phyloP scores from a whole-genome alignment of 2,888 invertebrate genomes.

The Chesias legatella region DNA sequence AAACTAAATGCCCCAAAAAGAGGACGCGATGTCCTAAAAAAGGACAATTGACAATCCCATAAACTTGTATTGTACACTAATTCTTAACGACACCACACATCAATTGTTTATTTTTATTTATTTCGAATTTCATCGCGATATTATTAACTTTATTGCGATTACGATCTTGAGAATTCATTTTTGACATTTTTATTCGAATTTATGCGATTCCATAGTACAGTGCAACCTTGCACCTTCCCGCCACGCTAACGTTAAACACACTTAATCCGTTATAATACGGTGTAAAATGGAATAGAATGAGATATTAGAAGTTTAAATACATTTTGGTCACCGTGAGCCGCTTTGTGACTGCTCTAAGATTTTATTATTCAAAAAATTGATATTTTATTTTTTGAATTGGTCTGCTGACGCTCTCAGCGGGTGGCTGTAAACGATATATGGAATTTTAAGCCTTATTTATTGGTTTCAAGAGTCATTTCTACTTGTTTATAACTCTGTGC shows the following conservation, averaged over 20 bases:
- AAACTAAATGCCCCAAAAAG: constrained; percentile 24
- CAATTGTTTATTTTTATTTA: constrained; percentile 72
- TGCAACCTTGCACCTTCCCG: constrained; percentile 33
- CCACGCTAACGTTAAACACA: constrained; percentile 14
- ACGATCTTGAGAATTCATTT: constrained; percentile 77
- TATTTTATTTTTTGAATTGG: constrained; percentile 74
- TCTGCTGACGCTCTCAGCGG: constrained; percentile 75
- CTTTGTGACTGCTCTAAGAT: constrained; percentile 74
- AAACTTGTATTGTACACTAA: constrained; percentile 60
- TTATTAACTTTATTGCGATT: constrained; percentile 78
- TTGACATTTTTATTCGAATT: constrained; percentile 79
- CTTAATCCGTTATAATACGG: constrained; percentile 45
- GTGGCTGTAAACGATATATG: constrained; percentile 39
- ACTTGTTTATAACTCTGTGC: constrained; percentile 29
- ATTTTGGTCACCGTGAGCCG: constrained; percentile 50
- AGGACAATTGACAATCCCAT: constrained; percentile 34
- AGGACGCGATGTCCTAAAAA: constrained; percentile 21
- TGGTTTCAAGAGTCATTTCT: constrained; percentile 39
- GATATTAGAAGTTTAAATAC: constrained; percentile 30
- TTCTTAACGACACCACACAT: constrained; percentile 60
- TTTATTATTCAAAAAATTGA: constrained; percentile 77
- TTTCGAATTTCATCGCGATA: constrained; percentile 74
- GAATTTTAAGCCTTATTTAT: constrained; percentile 40
- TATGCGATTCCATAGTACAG: constrained; percentile 61
- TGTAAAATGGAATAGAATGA: constrained; percentile 34